Evolutionary conservation across 2,113 vertebrate species (phyloP).

Genomic region (Laterallus jamaicensis): DNA sequence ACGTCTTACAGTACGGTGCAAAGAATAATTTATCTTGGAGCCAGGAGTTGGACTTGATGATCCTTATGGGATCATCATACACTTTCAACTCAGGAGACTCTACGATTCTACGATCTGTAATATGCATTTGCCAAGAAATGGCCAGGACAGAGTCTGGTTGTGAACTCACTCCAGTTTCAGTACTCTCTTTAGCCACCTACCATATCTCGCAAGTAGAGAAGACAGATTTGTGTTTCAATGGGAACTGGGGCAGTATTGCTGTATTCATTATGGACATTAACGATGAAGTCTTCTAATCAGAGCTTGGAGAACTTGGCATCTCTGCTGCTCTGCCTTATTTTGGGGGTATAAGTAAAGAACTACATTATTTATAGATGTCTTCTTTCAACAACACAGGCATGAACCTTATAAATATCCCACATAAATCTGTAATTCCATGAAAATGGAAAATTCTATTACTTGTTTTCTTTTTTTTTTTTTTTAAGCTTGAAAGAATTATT

Average conservation of each 20-base stretch:
- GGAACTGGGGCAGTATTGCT: background rate
- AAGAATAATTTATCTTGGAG: background rate
- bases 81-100: too few relatives aligned
- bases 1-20: background rate
- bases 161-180: background rate
- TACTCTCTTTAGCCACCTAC: background rate
- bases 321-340: background rate
- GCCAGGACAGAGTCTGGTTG: background rate
- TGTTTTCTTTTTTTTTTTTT: background rate
- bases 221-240: background rate
- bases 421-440: background rate
- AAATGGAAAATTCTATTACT: background rate
- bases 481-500: background rate
- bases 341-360: background rate
- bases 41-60: too few relatives aligned
- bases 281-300: background rate
- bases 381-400: background rate
- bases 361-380: background rate
- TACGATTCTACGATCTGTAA: background rate
- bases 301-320: accelerated
- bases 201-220: background rate
- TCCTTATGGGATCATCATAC: too few relatives aligned
- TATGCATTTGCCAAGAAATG: background rate
- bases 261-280: accelerated
- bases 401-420: background rate